These are phyloP conservation scores for Capreolus pygargus DNA, from an alignment of 2,113 vertebrate species.

Conservation along the genomic window DNA sequence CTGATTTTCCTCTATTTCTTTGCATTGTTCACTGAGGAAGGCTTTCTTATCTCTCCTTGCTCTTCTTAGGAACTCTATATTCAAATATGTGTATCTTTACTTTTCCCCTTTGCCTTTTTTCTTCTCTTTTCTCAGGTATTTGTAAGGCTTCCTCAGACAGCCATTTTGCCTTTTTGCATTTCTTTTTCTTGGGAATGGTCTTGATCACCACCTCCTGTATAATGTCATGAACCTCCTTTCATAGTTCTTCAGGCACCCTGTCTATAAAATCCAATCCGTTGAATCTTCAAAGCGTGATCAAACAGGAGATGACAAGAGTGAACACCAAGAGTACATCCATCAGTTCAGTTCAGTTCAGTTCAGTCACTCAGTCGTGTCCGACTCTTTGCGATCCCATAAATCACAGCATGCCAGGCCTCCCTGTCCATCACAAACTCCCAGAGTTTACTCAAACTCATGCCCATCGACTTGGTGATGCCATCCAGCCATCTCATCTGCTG, in stretches of 20 bases:
- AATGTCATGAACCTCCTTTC: neutral
- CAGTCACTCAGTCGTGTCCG: too few species aligned
- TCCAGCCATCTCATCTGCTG: too few species aligned
- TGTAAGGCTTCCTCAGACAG: neutral
- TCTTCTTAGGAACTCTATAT: neutral
- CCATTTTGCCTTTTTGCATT: neutral
- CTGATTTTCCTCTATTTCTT: neutral
- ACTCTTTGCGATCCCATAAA: too few species aligned
- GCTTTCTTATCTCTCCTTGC: neutral
- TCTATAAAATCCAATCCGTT: neutral
- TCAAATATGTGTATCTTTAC: neutral
- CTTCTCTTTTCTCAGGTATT: neutral
- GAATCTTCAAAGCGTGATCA: neutral
- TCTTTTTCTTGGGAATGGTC: neutral
- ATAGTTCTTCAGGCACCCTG: neutral
- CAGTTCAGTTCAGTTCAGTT: too few species aligned
- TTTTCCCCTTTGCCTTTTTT: neutral
- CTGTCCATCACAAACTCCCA: too few species aligned
- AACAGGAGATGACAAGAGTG: neutral
- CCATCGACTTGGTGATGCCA: too few species aligned
- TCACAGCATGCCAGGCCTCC: too few species aligned
- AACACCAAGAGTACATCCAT: neutral
- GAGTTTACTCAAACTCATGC: too few species aligned
- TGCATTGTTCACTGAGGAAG: neutral
- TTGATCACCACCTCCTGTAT: neutral